Evolutionary conservation across 2,797 vertebrate genomes (phyloP).

Genomic region (Gallinago nigripennis): DNA sequence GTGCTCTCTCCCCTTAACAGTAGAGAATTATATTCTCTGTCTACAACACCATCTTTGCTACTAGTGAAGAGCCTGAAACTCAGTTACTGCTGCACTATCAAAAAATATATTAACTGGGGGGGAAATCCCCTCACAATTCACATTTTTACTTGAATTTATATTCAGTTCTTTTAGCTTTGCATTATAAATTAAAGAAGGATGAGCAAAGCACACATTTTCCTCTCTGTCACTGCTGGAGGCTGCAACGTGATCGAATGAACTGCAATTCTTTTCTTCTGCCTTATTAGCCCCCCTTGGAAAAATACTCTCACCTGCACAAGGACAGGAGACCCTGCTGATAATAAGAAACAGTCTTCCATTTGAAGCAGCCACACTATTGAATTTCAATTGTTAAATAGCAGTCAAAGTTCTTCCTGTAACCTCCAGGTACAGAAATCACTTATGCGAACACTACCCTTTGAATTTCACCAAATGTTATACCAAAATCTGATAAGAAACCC

Average conservation of each 20-base stretch:
- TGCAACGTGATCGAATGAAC: neutral
- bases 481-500: neutral
- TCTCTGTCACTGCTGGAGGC: slow-evolving; percentile 9
- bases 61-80: neutral
- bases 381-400: neutral
- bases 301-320: slow-evolving; percentile 11
- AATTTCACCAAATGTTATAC: neutral
- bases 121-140: neutral
- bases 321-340: slow-evolving; percentile 8
- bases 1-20: neutral
- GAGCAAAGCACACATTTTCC: neutral
- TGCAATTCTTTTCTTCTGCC: neutral
- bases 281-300: slow-evolving; percentile 32
- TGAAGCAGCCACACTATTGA: neutral
- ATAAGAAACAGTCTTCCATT: neutral
- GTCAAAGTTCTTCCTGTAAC: neutral
- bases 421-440: neutral
- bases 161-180: neutral
- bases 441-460: neutral
- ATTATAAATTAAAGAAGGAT: neutral
- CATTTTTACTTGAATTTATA: neutral
- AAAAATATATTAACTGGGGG: neutral
- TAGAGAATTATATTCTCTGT: neutral
- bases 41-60: neutral
- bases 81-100: neutral